These are phyloP conservation scores for Eustalomyia histrio DNA, from an alignment of 2,888 invertebrate species.

Conservation along the genomic window DNA sequence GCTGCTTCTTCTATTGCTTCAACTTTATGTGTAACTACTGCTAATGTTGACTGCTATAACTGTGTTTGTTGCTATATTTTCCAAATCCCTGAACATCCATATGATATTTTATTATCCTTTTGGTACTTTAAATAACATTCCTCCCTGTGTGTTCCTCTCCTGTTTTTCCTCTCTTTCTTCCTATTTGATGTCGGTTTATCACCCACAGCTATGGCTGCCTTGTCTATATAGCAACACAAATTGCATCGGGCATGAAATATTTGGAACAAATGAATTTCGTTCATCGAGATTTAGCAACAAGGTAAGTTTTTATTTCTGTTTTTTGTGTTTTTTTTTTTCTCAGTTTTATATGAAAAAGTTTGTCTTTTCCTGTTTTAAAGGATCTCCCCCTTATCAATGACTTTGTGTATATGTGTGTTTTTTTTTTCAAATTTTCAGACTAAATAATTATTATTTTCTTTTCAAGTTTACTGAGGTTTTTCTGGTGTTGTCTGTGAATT, in stretches of 20 bases:
- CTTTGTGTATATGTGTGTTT: neutral
- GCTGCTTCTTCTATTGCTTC: conserved; percentile 71
- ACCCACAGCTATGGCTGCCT: conserved; percentile 87
- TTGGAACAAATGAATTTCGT: conserved; percentile 91
- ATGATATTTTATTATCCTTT: conserved; percentile 61
- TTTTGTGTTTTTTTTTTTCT: conserved; percentile 7
- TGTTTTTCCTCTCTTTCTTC: neutral
- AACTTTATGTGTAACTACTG: conserved; percentile 42
- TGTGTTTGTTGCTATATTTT: conserved; percentile 20
- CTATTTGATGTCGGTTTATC: neutral
- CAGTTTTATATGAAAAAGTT: neutral
- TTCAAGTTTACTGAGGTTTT: conserved; percentile 2
- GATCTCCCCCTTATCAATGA: neutral
- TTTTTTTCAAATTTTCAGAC: neutral
- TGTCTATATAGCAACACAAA: conserved; percentile 92
- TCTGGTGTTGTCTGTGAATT: neutral
- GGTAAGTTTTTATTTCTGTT: conserved; percentile 80
- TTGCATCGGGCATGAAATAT: conserved; percentile 94
- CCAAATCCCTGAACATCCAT: conserved; percentile 53
- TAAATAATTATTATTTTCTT: conserved; percentile 4
- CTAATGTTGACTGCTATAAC: conserved; percentile 32
- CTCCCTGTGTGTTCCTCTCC: neutral
- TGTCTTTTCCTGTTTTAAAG: conserved; percentile 22
- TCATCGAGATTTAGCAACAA: conserved; percentile 91
- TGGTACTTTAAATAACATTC: conserved; percentile 21